Evolutionary conservation across 2,888 invertebrate species (phyloP).

Genomic region (Sepiola atlantica): DNA sequence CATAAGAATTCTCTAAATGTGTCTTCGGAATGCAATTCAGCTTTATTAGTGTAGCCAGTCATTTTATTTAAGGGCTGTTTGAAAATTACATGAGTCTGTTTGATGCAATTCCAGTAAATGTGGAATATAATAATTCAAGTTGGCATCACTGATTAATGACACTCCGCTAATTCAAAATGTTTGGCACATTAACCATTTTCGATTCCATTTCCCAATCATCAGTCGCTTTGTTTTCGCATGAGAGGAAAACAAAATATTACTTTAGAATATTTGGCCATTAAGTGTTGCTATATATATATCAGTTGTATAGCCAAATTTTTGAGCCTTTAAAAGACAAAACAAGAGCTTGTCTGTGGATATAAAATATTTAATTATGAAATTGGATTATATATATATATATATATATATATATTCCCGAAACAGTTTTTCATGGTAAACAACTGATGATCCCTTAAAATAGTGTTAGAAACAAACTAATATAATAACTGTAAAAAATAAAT

Average conservation of each 20-base stretch:
- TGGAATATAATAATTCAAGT: conserved; percentile 2
- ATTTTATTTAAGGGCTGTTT: neutral
- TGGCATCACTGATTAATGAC: conserved; percentile 9
- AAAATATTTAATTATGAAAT: neutral
- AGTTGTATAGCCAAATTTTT: neutral
- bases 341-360: too few species aligned
- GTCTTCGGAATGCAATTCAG: neutral
- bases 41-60: neutral
- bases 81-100: neutral
- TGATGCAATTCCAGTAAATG: neutral
- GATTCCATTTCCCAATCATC: neutral
- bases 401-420: neutral
- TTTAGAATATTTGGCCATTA: neutral
- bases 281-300: neutral
- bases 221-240: neutral
- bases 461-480: too few species aligned
- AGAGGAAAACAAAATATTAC: neutral
- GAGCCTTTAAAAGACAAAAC: neutral
- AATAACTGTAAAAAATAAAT: too few species aligned
- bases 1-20: neutral
- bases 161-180: neutral
- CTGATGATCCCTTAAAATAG: too few species aligned
- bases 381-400: neutral
- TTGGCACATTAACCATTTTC: neutral
- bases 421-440: too few species aligned